Conservation (phyloP, 1,140 invertebrate genomes). For the Rhopalosiphum maidis region DNA sequence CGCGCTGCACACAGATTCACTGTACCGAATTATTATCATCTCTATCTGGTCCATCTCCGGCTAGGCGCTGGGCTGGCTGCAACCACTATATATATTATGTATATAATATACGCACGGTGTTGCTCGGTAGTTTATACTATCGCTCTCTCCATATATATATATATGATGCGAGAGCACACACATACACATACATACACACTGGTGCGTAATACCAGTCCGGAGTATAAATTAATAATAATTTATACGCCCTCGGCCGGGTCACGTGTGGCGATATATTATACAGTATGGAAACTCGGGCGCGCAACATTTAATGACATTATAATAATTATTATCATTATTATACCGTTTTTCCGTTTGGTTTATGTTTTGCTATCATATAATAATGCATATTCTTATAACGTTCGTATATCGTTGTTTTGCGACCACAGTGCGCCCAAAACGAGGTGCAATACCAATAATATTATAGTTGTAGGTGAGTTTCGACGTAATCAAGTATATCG, state of each 20-base stretch:
- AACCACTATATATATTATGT: not conserved
- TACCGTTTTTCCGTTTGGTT: not conserved
- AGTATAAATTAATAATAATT: constrained; percentile 9
- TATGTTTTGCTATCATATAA: not conserved
- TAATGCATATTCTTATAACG: not conserved
- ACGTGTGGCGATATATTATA: not conserved
- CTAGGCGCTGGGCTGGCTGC: not conserved
- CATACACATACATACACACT: not conserved
- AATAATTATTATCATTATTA: not conserved
- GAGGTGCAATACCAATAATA: no score
- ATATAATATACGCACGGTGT: not conserved
- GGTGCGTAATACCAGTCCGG: not conserved
- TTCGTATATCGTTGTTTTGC: not conserved
- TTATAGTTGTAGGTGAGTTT: no score
- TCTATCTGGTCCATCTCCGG: not conserved
- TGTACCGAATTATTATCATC: constrained; percentile 39
- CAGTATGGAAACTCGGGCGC: not conserved
- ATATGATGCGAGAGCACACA: not conserved
- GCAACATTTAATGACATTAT: not conserved
- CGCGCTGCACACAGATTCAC: not conserved
- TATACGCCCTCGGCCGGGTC: not conserved
- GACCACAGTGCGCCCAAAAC: no score
- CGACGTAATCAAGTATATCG: no score
- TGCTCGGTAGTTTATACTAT: constrained; percentile 23
- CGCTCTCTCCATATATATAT: not conserved